Evolutionary conservation across 2,113 vertebrate genomes (phyloP), one percentile per base, ranked within the genome.

Genomic region (Centropus unirufus): DNA sequence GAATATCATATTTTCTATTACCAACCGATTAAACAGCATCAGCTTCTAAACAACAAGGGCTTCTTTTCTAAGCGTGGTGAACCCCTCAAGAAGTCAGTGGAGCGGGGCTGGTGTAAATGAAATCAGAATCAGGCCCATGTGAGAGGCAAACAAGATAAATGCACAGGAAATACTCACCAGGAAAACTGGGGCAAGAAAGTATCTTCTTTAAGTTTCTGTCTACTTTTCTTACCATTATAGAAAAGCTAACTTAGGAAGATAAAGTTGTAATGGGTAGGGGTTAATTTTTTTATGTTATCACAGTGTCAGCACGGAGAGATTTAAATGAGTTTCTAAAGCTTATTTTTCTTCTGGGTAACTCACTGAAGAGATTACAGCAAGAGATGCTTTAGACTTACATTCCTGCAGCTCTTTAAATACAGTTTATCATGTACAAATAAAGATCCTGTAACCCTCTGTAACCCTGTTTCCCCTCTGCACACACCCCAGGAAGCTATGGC

Each of bases 371-470:
- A 69, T 55, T 67, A 88, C 16, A 91, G 47, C 21, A 58, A 58
- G 20, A 52, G 75, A 76, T 89, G 78, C 87, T 83, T 5, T 58
- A 16, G 58, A 51, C 80, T 89, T 88, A 72, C 49, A 92, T 66
- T 96, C 76, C 67, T 89, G 39, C 27, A 90, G 59, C 32, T 93
- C 92, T 87, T 96, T 83, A 80, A 95, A 94, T 62, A 89, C 51
- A 82, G 42, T 96, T 95, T 93, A 95, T 85, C 87, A 88, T 36
- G 70, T 32, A 81, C 42, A 90, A 93, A 12, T 81, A 95, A 78
- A n/a, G 1, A 73, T 93, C 39, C 69, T 74, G 49, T 61, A 90
- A 73, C 52, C 47, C 9, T 24, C n/a, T n/a, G n/a, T n/a, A n/a
- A n/a, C n/a, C n/a, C n/a, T n/a, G n/a, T 9, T 85, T 75, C 83